These are phyloP conservation scores for Centropyge bicolor DNA, from an alignment of 2,797 vertebrate species.

Conservation along the genomic window DNA sequence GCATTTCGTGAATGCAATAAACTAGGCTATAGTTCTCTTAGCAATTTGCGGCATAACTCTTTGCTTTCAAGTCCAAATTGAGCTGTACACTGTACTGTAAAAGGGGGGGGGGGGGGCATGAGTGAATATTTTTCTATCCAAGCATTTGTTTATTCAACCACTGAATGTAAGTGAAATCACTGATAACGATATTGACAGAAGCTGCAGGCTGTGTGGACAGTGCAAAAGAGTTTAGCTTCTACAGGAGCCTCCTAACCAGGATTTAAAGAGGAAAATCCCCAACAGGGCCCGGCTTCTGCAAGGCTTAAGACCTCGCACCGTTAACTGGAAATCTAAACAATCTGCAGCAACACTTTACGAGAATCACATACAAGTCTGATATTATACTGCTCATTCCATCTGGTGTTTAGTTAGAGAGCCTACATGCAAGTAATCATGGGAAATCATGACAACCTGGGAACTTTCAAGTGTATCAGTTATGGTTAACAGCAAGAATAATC, in stretches of 20 bases:
- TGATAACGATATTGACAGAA: not conserved
- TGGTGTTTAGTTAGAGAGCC: not conserved
- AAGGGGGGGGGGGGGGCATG: not conserved
- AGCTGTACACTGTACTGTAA: not conserved
- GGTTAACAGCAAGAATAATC: not conserved
- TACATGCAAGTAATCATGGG: not conserved
- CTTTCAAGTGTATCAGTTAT: not conserved
- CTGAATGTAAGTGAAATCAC: constrained; percentile 16
- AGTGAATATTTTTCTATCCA: not conserved
- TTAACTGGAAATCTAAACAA: not conserved
- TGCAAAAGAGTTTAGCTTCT: constrained; percentile 58
- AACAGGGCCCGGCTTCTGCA: constrained; percentile 25
- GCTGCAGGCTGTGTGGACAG: constrained; percentile 20
- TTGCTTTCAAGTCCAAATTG: not conserved
- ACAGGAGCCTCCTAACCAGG: constrained; percentile 38
- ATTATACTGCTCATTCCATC: not conserved
- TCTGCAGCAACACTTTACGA: not conserved
- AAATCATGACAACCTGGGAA: not conserved
- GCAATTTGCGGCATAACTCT: not conserved
- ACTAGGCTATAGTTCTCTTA: no score
- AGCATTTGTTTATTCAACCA: not conserved
- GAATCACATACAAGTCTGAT: not conserved
- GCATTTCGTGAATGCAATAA: no score
- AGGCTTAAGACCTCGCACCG: not conserved
- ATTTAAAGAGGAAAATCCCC: constrained; percentile 70